Conservation (phyloP, 2,888 invertebrate species). For the Ectropis crepuscularia region DNA sequence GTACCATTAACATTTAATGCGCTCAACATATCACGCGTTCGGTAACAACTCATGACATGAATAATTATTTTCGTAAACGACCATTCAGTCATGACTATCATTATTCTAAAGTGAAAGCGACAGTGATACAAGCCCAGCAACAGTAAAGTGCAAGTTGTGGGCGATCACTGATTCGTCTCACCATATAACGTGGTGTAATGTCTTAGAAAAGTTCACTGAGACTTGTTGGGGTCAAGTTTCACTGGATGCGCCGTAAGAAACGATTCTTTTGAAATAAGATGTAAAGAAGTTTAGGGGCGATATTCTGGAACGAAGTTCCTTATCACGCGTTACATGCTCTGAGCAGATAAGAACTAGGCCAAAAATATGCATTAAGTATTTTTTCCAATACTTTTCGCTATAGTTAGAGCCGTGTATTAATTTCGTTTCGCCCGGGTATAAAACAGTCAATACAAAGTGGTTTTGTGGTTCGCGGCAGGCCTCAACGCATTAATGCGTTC, state of each 20-base stretch:
- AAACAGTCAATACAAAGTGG: too few relatives aligned
- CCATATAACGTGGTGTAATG: constrained; percentile 31
- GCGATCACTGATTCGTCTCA: constrained; percentile 36
- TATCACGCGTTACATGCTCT: too few relatives aligned
- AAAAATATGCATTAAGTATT: too few relatives aligned
- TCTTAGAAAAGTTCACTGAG: constrained; percentile 28
- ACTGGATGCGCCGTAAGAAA: neutral
- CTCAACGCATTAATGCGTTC: too few relatives aligned
- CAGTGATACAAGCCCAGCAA: constrained; percentile 27
- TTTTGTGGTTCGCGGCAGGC: too few relatives aligned
- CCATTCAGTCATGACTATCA: constrained; percentile 34
- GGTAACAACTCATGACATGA: constrained; percentile 31
- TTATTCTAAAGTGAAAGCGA: constrained; percentile 51
- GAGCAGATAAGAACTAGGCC: too few relatives aligned
- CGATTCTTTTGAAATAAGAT: neutral
- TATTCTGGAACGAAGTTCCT: too few relatives aligned
- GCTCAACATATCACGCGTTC: constrained; percentile 3
- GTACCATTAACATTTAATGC: constrained; percentile 9
- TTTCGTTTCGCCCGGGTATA: too few relatives aligned
- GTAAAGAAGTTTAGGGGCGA: too few relatives aligned
- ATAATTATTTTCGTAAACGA: constrained; percentile 41
- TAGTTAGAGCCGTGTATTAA: too few relatives aligned
- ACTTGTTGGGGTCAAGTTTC: constrained; percentile 15
- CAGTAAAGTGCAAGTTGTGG: constrained; percentile 40
- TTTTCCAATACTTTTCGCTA: too few relatives aligned